Evolutionary conservation across 2,888 invertebrate species (phyloP), one percentile per base, ranked within the genome.

Genomic region (Chelonus formosanus): DNA sequence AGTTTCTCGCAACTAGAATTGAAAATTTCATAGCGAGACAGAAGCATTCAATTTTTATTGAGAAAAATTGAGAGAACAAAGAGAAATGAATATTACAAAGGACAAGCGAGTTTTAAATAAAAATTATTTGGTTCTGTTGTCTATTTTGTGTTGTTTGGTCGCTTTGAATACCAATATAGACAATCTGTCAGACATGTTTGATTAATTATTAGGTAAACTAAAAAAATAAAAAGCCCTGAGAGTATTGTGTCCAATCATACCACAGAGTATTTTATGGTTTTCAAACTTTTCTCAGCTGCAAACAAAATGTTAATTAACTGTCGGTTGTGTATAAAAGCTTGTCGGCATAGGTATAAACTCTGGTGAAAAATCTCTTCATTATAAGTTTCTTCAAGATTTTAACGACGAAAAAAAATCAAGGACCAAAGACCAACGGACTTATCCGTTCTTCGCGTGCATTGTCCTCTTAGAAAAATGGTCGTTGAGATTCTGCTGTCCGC

Each of bases 261-360:
- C 44, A 34, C 10, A 20, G 54, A 52, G 58, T 47, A 58, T 65
- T 59, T 52, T 52, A 62, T 34, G 47, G 35, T 31, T 54, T 52
- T 6, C 54, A 6, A 65, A 69, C 64, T 65, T 70, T 67, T 55
- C 45, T 53, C 44, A 55, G 36, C 61, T 48, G 73, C 74, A 75
- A 78, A 76, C 75, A 75, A 75, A 75, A 75, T 75, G 75, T 77
- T 78, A 78, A 78, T 78, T 78, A 78, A 77, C 73, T 68, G 62
- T 62, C 40, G 45, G 57, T 8, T 52, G 60, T 52, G 62, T 48
- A 60, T 31, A 10, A 52, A 47, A 57, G 70, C 67, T 57, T 53
- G 62, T 48, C 53, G 58, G 58, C 55, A 31, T 45, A 36, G 5
- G 57, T 53, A 59, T 59, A 53, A 48, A 50, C 20, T 52, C 32